phyloP scores from a whole-genome alignment of 2,113 vertebrate genomes.

The Egretta garzetta region DNA sequence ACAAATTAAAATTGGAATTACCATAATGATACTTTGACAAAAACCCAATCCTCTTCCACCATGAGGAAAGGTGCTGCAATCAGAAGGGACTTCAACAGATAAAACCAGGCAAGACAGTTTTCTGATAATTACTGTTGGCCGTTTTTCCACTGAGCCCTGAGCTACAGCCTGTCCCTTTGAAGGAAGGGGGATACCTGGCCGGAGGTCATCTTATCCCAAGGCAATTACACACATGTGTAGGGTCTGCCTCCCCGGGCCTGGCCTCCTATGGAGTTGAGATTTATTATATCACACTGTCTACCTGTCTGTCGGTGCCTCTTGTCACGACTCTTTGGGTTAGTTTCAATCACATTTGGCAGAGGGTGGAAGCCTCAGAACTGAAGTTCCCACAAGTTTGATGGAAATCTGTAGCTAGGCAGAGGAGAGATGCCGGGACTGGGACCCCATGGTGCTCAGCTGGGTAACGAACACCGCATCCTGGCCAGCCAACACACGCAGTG shows the following conservation, averaged over 20 bases:
- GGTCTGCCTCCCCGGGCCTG: neutral
- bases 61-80: neutral
- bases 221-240: accelerated
- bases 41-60: accelerated
- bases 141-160: neutral
- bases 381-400: neutral
- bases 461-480: accelerated
- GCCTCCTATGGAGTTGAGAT: neutral
- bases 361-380: neutral
- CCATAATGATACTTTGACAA: neutral
- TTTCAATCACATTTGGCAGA: neutral
- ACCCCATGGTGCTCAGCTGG: neutral
- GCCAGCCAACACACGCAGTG: neutral
- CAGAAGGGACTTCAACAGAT: neutral
- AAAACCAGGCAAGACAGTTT: neutral
- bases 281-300: neutral
- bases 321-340: neutral
- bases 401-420: neutral
- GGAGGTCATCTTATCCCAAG: neutral
- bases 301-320: neutral
- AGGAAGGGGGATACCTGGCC: neutral
- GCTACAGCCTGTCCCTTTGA: neutral
- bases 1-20: neutral
- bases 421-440: neutral
- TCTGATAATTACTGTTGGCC: neutral